Evolutionary conservation across 2,797 vertebrate species (phyloP).

Genomic region (Phylloscopus collybita): DNA sequence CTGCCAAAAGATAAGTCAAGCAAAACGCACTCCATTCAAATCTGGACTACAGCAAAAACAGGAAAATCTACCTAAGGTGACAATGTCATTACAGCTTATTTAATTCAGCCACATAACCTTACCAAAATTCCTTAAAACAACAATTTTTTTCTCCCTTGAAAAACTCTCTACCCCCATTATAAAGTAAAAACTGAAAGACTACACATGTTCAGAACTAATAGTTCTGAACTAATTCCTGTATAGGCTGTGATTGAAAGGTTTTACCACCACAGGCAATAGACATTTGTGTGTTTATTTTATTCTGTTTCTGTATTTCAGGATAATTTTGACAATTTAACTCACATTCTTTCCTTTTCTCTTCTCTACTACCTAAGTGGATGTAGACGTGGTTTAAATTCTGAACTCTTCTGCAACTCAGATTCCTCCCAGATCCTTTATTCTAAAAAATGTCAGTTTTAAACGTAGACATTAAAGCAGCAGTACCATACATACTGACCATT

Average conservation of each 20-base stretch:
- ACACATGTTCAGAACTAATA: background rate
- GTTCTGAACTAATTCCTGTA: background rate
- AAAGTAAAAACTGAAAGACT: background rate
- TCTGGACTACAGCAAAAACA: background rate
- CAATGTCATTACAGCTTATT: background rate
- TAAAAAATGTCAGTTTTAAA: background rate
- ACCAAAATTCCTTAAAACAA: background rate
- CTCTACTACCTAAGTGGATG: background rate
- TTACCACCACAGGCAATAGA: background rate
- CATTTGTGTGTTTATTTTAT: background rate
- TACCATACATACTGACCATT: background rate
- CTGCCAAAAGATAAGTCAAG: background rate
- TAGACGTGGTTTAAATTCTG: background rate
- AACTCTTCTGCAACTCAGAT: background rate
- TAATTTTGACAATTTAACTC: background rate
- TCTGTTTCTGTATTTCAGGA: background rate
- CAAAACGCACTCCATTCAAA: background rate
- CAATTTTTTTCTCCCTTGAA: background rate
- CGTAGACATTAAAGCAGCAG: background rate
- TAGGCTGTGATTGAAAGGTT: background rate
- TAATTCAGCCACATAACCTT: background rate
- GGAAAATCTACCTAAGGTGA: background rate
- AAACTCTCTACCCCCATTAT: background rate
- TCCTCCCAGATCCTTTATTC: background rate
- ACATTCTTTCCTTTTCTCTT: background rate